A percentile compares a stretch with the other conserved stretches of the same genome.
phyloP scores from a whole-genome alignment of 2,113 vertebrate genomes.

The Laterallus jamaicensis region DNA sequence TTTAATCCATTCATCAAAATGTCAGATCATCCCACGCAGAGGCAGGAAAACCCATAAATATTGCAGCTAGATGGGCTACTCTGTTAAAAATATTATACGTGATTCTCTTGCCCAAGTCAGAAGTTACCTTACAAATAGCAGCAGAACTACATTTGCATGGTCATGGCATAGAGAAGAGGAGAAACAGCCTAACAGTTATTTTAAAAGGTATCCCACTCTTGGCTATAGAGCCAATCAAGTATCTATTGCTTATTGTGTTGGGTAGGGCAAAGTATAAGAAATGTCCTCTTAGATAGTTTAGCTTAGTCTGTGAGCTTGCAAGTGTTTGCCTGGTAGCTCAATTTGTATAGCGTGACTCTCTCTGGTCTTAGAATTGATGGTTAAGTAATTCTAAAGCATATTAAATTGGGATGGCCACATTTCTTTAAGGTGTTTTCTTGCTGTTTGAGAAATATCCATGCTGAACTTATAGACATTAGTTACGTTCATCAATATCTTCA shows the following conservation, averaged over 20 bases:
- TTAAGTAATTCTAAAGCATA: background rate
- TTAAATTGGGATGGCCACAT: background rate
- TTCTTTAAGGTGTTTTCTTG: background rate
- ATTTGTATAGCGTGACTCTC: background rate
- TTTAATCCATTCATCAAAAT: slow-evolving; percentile 20
- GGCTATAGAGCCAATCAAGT: background rate
- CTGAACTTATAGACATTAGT: background rate
- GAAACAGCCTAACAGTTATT: background rate
- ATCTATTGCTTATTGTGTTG: background rate
- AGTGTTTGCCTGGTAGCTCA: background rate
- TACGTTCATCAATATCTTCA: background rate
- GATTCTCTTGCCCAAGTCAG: background rate
- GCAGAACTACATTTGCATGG: background rate
- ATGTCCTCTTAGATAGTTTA: background rate
- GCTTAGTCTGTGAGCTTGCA: background rate
- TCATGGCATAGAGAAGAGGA: background rate
- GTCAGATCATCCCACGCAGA: background rate
- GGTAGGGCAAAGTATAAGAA: background rate
- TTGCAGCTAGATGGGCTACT: background rate
- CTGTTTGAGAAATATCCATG: background rate
- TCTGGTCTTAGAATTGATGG: background rate
- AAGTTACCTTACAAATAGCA: background rate
- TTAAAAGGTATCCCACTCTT: background rate
- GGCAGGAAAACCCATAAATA: background rate
- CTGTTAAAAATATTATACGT: background rate